phyloP scores from a whole-genome alignment of 1,140 invertebrate species.

The Scylla paramamosain region DNA sequence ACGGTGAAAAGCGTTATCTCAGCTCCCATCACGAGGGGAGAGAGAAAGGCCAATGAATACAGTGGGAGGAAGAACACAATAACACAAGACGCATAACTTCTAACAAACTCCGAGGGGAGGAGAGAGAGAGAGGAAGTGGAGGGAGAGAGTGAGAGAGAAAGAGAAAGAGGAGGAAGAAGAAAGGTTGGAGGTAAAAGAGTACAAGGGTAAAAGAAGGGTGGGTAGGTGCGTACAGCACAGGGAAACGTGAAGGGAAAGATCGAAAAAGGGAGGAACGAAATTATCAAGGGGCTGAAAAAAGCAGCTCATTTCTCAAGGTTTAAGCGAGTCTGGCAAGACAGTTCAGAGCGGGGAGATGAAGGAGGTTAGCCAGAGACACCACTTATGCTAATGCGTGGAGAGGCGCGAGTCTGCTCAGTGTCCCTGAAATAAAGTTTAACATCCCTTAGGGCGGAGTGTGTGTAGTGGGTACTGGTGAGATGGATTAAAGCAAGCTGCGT shows the following conservation, averaged over 20 bases:
- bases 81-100: slow-evolving; percentile 22
- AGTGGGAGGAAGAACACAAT: slow-evolving; percentile 2
- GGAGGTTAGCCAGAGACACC: slow-evolving; percentile 10
- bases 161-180: not conserved
- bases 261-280: not conserved
- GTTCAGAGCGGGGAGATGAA: not conserved
- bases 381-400: slow-evolving; percentile 1
- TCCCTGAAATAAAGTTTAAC: slow-evolving; percentile 4
- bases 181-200: not conserved
- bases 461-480: too few species aligned
- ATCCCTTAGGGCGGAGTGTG: not conserved
- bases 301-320: not conserved
- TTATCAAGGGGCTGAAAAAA: not conserved
- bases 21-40: not conserved
- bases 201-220: not conserved
- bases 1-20: not conserved
- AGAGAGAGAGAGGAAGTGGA: not conserved
- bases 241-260: not conserved
- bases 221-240: not conserved
- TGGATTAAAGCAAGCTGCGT: too few species aligned
- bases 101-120: not conserved
- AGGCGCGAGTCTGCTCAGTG: not conserved
- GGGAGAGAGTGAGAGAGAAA: too few species aligned
- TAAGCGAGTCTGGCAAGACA: not conserved
- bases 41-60: slow-evolving; percentile 21